Evolutionary conservation across 2,888 invertebrate genomes (phyloP), one percentile per base, ranked within the genome.

Genomic region (Serrognathus titanus): DNA sequence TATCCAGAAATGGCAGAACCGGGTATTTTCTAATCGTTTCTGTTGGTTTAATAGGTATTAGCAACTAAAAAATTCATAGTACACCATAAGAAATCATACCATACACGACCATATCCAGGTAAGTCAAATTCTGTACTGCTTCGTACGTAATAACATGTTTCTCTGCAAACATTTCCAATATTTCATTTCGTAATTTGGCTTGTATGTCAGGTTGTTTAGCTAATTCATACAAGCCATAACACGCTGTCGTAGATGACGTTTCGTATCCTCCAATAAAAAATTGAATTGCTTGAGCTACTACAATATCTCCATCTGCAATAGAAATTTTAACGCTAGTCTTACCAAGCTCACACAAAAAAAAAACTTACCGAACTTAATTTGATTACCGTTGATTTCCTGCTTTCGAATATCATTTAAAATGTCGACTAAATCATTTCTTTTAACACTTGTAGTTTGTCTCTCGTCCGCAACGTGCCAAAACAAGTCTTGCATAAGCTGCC

Each of bases 371-470:
- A 31, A 31, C 4, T 31, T 31, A 31, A 31, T 31, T 31, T 31
- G 24, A 3, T 31, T 31, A 31, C 24, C 24, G 7, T 31, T 31
- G 7, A 5, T 7, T 3, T 31, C 24, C 24, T 31, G 24, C 24
- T 31, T 31, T 31, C 24, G 24, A 31, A 31, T 31, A 3, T 81
- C 75, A 76, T 83, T 79, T 77, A 83, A 79, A 76, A 82, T 80
- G 68, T 83, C 83, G 4, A 84, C 79, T 61, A 83, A 80, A 67
- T 84, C 83, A 0, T 83, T 82, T 1, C 81, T 78, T 61, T 80
- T 62, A 64, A 58, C 48, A 31, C 58, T 55, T 5, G 41, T 56
- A 8, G 51, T 43, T 37, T 66, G 52, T n/a, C 61, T 50, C 8
- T 43, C 38, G 2, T 58, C 46, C 6, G 59, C 50, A 11, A 55